Conservation (phyloP, 2,113 vertebrate species). For the Prunella fulvescens region DNA sequence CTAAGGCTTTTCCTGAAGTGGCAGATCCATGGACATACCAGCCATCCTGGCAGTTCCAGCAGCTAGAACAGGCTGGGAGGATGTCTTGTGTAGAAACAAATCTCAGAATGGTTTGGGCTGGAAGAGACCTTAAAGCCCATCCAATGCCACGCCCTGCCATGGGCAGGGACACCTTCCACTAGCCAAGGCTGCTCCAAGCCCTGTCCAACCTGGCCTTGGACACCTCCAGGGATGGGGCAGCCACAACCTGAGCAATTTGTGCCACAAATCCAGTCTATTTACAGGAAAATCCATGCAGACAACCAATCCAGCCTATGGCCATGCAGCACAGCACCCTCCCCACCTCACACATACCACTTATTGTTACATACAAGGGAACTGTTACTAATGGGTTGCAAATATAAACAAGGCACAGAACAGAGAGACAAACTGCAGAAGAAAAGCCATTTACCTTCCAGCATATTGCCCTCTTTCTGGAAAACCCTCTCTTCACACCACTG, state of each 20-base stretch:
- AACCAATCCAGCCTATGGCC: background rate
- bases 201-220: rapidly evolving
- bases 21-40: background rate
- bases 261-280: background rate
- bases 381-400: background rate
- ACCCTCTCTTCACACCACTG: slow-evolving; percentile 98
- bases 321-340: background rate
- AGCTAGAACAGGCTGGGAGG: background rate
- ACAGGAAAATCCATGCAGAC: background rate
- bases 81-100: background rate
- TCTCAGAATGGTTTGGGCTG: background rate
- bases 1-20: background rate
- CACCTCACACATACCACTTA: background rate
- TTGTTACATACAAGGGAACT: background rate
- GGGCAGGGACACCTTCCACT: background rate
- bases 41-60: background rate
- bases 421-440: background rate
- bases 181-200: background rate
- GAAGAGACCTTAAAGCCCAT: background rate
- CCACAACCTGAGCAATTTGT: background rate
- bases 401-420: background rate
- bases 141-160: background rate
- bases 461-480: slow-evolving; percentile 87
- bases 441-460: slow-evolving; percentile 86
- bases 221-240: background rate